Percentiles rank a stretch among this genome's conserved stretches.
phyloP scores from a whole-genome alignment of 2,113 vertebrate species.

The Oxygymnocypris stewartii region DNA sequence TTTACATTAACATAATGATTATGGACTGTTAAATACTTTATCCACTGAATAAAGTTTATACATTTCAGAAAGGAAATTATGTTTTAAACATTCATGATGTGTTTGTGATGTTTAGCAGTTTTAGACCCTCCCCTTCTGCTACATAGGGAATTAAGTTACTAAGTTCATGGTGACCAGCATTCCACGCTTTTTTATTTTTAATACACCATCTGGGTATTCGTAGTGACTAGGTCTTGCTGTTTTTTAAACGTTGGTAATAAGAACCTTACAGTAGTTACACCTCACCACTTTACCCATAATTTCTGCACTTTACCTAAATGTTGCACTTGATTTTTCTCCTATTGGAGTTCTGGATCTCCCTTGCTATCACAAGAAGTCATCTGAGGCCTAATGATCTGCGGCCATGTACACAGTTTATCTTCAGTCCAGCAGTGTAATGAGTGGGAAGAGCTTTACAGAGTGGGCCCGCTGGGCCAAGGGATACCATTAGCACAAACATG shows the following conservation, averaged over 20 bases:
- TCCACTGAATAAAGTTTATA: background rate
- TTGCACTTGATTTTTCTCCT: background rate
- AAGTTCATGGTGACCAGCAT: background rate
- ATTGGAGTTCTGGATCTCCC: background rate
- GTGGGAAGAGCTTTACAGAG: constrained; percentile 44
- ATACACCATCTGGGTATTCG: background rate
- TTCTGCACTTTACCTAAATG: background rate
- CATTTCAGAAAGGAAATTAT: background rate
- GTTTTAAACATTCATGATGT: background rate
- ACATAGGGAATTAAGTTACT: background rate
- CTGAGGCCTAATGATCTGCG: constrained; percentile 53
- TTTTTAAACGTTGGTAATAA: too few species aligned
- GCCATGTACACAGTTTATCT: constrained; percentile 58
- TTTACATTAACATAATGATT: background rate
- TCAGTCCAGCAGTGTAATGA: constrained; percentile 52
- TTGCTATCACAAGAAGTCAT: constrained; percentile 30
- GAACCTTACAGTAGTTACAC: background rate
- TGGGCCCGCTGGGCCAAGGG: constrained; percentile 43
- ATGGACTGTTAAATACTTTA: background rate
- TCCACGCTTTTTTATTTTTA: background rate
- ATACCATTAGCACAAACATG: constrained; percentile 51
- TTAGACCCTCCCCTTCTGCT: background rate
- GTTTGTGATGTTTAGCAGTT: background rate
- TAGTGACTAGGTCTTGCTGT: too few species aligned
- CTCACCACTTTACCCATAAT: background rate